Evolutionary conservation across 2,888 invertebrate species (phyloP).

Genomic region (Hermodice carunculata): DNA sequence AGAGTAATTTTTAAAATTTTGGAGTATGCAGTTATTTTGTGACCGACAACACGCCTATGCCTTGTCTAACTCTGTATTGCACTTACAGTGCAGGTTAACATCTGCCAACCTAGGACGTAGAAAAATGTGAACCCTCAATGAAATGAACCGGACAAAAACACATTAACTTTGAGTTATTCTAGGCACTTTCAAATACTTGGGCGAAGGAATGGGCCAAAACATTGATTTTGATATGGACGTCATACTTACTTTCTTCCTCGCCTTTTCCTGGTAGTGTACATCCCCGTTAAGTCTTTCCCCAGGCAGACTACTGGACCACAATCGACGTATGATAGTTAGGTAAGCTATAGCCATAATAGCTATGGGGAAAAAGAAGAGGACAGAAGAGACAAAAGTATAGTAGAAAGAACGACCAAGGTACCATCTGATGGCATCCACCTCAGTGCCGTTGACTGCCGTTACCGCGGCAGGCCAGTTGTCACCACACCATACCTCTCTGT

Average conservation of each 20-base stretch:
- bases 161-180: too few relatives aligned
- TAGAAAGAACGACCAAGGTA: constrained; percentile 77
- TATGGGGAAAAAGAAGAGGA: constrained; percentile 84
- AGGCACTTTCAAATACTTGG: too few relatives aligned
- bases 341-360: constrained; percentile 82
- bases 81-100: too few relatives aligned
- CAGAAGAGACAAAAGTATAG: constrained; percentile 82
- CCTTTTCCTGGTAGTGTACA: constrained; percentile 56
- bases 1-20: too few relatives aligned
- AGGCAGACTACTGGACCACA: constrained; percentile 70
- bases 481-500: constrained; percentile 81
- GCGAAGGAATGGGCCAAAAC: too few relatives aligned
- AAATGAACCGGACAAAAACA: too few relatives aligned
- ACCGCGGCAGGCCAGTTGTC: constrained; percentile 71
- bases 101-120: too few relatives aligned
- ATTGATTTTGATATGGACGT: too few relatives aligned
- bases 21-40: too few relatives aligned
- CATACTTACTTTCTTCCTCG: constrained; percentile 64
- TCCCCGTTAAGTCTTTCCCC: constrained; percentile 65
- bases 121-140: too few relatives aligned
- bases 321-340: constrained; percentile 76
- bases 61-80: too few relatives aligned
- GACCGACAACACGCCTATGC: too few relatives aligned
- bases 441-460: constrained; percentile 19
- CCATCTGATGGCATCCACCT: constrained; percentile 20